These are phyloP conservation scores for Clepsis dumicolana DNA, from an alignment of 2,888 invertebrate species.

Conservation along the genomic window DNA sequence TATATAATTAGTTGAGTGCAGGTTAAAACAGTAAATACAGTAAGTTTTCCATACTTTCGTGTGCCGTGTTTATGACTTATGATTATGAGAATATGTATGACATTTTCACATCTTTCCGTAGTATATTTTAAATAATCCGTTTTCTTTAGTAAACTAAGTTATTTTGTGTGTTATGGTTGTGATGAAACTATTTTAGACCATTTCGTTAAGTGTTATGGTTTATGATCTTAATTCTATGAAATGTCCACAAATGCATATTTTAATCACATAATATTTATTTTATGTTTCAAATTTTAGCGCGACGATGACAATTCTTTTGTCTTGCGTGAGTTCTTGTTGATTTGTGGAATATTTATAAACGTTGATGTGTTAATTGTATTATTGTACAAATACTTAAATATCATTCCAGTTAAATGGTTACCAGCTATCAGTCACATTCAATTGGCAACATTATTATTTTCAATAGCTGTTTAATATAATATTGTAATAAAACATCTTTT, in stretches of 20 bases:
- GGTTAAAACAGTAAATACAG: too few relatives aligned
- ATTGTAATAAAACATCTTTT: too few relatives aligned
- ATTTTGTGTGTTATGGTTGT: slow-evolving; percentile 34
- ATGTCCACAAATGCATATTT: background rate
- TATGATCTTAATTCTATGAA: slow-evolving; percentile 2
- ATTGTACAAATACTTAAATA: slow-evolving; percentile 32
- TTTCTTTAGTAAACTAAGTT: background rate
- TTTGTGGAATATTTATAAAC: slow-evolving; percentile 1
- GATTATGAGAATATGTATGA: background rate
- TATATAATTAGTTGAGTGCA: too few relatives aligned
- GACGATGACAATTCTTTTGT: background rate
- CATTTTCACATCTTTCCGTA: background rate
- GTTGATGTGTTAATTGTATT: slow-evolving; percentile 7
- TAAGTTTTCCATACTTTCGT: too few relatives aligned
- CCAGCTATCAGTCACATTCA: background rate
- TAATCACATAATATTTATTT: background rate
- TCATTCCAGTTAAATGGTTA: slow-evolving; percentile 28
- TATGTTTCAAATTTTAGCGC: background rate
- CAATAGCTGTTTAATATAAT: background rate
- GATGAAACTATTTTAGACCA: background rate
- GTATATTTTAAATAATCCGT: background rate
- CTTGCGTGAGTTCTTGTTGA: background rate
- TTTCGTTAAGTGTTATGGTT: slow-evolving; percentile 5
- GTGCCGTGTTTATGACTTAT: background rate
- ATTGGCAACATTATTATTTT: slow-evolving; percentile 1